phyloP scores from a whole-genome alignment of 2,797 vertebrate genomes.

The Masticophis lateralis region DNA sequence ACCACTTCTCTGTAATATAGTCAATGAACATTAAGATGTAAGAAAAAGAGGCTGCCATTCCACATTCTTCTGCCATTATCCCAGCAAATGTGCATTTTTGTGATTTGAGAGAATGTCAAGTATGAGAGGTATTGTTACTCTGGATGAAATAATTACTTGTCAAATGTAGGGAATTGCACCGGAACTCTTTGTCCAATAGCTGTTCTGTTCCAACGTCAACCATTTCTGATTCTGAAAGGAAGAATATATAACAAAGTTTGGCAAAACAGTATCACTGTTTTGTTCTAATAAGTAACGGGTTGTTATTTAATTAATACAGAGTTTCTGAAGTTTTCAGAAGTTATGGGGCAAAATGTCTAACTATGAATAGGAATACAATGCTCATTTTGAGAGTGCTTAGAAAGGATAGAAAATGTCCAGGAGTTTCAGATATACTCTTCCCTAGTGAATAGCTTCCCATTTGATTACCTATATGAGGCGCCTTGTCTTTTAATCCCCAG shows the following conservation, averaged over 20 bases:
- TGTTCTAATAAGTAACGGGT: not conserved
- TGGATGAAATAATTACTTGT: not conserved
- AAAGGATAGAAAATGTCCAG: not conserved
- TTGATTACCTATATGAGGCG: constrained; percentile 11
- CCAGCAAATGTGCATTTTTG: not conserved
- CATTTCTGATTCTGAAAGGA: not conserved
- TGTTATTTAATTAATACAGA: not conserved
- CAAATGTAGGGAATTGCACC: not conserved
- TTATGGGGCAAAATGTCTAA: not conserved
- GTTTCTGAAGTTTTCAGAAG: not conserved
- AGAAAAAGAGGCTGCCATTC: not conserved
- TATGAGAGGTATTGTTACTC: not conserved
- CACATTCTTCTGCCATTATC: not conserved
- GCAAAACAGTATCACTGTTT: not conserved
- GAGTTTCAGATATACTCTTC: not conserved
- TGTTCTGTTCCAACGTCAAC: not conserved
- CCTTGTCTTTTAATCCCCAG: constrained; percentile 12
- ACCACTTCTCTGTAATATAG: not conserved
- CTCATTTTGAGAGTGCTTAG: not conserved
- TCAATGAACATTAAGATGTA: not conserved
- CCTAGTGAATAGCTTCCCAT: not conserved
- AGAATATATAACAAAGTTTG: not conserved
- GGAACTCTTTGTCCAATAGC: not conserved
- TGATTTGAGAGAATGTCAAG: not conserved
- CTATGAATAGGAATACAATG: not conserved